Evolutionary conservation across 92 coral and sea anemone species (phyloP).

Genomic region (Palythoa heliodiscus): DNA sequence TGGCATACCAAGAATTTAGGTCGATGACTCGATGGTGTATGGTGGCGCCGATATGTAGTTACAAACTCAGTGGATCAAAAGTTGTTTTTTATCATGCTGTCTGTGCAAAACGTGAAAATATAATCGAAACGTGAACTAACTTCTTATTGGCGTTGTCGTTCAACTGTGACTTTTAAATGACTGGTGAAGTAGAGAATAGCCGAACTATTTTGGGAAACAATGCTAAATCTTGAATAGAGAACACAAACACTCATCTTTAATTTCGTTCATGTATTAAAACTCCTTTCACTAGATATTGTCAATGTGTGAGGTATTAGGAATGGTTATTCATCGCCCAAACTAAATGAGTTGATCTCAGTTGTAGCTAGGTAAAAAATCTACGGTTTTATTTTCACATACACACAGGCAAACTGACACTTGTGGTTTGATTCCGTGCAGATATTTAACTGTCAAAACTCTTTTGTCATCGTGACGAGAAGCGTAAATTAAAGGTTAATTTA

Average conservation of each 20-base stretch:
- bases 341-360: background rate
- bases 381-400: slow-evolving; percentile 11
- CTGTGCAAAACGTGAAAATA: background rate
- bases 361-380: background rate
- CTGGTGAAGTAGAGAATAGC: slow-evolving; percentile 7
- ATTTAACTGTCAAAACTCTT: slow-evolving; percentile 28
- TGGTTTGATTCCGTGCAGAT: slow-evolving; percentile 41
- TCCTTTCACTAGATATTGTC: slow-evolving; percentile 4
- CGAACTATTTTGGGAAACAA: slow-evolving; percentile 40
- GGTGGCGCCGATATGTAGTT: background rate
- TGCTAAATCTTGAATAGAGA: slow-evolving; percentile 29
- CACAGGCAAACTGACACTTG: slow-evolving; percentile 20
- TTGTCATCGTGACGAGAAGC: slow-evolving; percentile 19
- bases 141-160: slow-evolving; percentile 18
- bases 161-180: slow-evolving; percentile 25
- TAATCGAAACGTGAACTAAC: background rate
- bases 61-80: background rate
- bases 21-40: background rate
- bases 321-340: background rate
- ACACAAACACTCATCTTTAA: slow-evolving; percentile 19
- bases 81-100: background rate
- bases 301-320: background rate
- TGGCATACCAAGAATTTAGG: background rate
- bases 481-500: slow-evolving; percentile 9
- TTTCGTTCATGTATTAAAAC: slow-evolving; percentile 26